Evolutionary conservation across 2,888 invertebrate species (phyloP), one percentile per base, ranked within the genome.

Genomic region (Alentia gelatinosa): DNA sequence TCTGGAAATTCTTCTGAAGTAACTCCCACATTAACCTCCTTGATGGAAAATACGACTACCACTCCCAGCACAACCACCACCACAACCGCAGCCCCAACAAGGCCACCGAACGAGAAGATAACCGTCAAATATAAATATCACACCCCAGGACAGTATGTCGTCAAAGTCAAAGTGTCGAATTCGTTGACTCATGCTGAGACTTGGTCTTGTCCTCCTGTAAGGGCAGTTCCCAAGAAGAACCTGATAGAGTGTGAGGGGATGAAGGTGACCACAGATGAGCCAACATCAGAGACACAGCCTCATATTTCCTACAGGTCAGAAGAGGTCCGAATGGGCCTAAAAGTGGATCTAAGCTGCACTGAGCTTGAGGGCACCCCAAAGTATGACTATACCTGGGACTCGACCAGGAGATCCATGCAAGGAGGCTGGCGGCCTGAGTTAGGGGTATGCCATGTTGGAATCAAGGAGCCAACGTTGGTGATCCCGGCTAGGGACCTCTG

Each of bases 161-260:
- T 95, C 42, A 93, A 92, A 35, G 94, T 94, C 1, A 94, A 91
- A 0, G 94, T 93, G 1, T 88, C 88, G 37, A 96, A 96, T 90
- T 92, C 91, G 4, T 95, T 95, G 90, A 93, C 94, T 30, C 90
- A 90, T 15, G 93, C 92, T 23, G 91, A 90, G 30, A 94, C 94
- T 9, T 91, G 88, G 1, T 93, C 95, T 5, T 96, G 96, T 92
- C 95, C 95, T 0, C 91, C 91, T 1, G 93, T 95, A 1, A 92
- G 94, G 35, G 94, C 95, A 0, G 94, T 92, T 3, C 30, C 83
- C 5, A 39, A 50, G 19, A 23, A 40, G 15, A 35, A 33, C 23
- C 30, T 33, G 0, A 42, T 90, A n/a, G 0, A 39, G 0, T 93
- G 92, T 84, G 68, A 56, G n/a, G 68, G 40, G 1, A 37, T 91